Percentiles rank a stretch among this genome's conserved stretches.
phyloP scores from a whole-genome alignment of 2,888 invertebrate genomes.

The Leistus spinibarbis region DNA sequence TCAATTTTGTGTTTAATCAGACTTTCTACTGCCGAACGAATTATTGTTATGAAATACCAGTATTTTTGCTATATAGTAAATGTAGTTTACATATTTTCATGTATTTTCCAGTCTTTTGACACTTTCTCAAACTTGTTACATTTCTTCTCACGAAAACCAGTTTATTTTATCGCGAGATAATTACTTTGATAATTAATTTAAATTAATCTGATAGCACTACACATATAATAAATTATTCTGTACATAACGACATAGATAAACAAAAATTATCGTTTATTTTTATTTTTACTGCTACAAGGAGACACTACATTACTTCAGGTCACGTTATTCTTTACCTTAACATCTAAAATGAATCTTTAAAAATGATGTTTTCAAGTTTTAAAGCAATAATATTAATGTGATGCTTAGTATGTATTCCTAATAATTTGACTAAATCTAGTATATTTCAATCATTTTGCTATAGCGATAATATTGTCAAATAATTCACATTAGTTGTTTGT shows the following conservation, averaged over 20 bases:
- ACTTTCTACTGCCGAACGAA: not conserved
- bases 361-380: too few relatives aligned
- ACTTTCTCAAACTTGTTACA: not conserved
- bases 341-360: not conserved
- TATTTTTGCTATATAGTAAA: not conserved
- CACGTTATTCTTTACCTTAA: not conserved
- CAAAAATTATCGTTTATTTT: not conserved
- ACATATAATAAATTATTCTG: constrained; percentile 23
- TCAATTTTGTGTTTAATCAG: not conserved
- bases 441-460: too few relatives aligned
- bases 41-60: not conserved
- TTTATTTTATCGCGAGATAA: constrained; percentile 32
- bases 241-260: not conserved
- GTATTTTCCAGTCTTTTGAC: not conserved
- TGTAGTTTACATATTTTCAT: not conserved
- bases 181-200: constrained; percentile 32
- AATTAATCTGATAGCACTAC: constrained; percentile 23
- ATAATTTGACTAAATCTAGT: too few relatives aligned
- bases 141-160: constrained; percentile 28
- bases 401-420: too few relatives aligned
- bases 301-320: not conserved
- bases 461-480: too few relatives aligned
- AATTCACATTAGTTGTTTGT: too few relatives aligned
- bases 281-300: not conserved
- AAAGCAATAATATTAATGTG: too few relatives aligned